phyloP scores from a whole-genome alignment of 1,140 invertebrate species.

The Papilio xuthus region DNA sequence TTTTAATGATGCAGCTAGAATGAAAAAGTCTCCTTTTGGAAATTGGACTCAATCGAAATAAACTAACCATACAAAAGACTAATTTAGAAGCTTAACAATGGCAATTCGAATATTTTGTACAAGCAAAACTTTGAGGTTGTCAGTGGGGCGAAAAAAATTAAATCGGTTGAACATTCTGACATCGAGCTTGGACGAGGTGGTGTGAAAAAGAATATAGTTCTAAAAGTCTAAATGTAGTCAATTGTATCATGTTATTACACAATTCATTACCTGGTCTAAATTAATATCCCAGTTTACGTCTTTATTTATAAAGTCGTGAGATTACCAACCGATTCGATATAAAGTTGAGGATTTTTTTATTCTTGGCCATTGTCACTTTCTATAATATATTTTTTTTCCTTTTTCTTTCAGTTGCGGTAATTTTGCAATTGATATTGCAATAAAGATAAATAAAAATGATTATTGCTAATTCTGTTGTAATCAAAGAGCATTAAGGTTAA shows the following conservation, averaged over 20 bases:
- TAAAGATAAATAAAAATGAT: conserved; percentile 13
- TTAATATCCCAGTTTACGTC: background rate
- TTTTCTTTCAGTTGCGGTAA: background rate
- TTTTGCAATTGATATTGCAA: conserved; percentile 8
- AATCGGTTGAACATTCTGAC: too few relatives aligned
- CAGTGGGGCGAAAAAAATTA: too few relatives aligned
- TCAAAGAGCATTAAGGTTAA: conserved; percentile 21
- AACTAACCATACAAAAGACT: too few relatives aligned
- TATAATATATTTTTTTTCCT: background rate
- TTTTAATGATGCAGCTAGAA: background rate
- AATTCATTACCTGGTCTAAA: too few relatives aligned
- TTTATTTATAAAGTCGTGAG: background rate
- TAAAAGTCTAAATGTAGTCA: too few relatives aligned
- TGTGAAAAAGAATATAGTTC: too few relatives aligned
- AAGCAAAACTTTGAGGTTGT: too few relatives aligned
- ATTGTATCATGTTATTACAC: too few relatives aligned
- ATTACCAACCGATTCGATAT: background rate
- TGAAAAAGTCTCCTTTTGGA: background rate
- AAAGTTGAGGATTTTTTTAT: background rate
- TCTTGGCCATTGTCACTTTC: background rate
- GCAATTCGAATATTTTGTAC: too few relatives aligned
- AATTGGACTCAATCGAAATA: too few relatives aligned
- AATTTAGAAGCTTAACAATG: too few relatives aligned
- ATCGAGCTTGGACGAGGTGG: too few relatives aligned
- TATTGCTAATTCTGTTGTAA: conserved; percentile 22